These are phyloP conservation scores for Spilosoma lubricipeda DNA, from an alignment of 2,888 invertebrate genomes.

Conservation along the genomic window DNA sequence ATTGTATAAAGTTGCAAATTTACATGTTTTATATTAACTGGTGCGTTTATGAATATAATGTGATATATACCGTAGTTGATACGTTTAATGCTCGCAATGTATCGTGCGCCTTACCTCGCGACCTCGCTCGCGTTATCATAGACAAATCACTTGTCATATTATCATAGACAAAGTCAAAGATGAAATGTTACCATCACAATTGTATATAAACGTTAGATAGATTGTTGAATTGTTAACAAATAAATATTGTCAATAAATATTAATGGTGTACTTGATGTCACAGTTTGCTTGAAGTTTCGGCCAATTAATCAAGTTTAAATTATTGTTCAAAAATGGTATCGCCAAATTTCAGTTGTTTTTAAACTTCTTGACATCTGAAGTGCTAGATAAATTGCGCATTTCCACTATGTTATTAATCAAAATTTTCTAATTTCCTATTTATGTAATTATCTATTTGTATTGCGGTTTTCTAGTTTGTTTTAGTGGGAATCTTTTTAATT, in stretches of 20 bases:
- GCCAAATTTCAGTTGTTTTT: conserved; percentile 37
- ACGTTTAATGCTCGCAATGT: conserved; percentile 16
- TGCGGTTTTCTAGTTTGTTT: conserved; percentile 80
- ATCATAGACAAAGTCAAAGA: conserved; percentile 60
- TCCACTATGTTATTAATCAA: conserved; percentile 44
- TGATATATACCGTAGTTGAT: conserved; percentile 44
- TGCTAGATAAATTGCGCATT: conserved; percentile 45
- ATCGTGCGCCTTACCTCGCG: conserved; percentile 11
- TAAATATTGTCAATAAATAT: conserved; percentile 45
- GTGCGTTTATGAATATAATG: conserved; percentile 43
- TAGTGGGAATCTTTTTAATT: conserved; percentile 82
- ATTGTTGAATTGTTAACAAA: conserved; percentile 73
- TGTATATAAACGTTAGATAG: conserved; percentile 75
- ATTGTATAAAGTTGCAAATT: conserved; percentile 48
- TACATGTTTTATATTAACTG: conserved; percentile 38
- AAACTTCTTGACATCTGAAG: conserved; percentile 77
- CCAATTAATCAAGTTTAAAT: conserved; percentile 51
- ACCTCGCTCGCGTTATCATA: conserved; percentile 17
- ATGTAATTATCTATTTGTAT: conserved; percentile 58
- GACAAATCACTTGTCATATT: conserved; percentile 26
- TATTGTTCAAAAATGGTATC: conserved; percentile 30
- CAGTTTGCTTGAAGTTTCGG: conserved; percentile 49
- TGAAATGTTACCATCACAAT: conserved; percentile 76
- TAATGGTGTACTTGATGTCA: conserved; percentile 39
- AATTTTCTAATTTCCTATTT: conserved; percentile 47